phyloP scores from a whole-genome alignment of 2,888 invertebrate genomes.

The Crematogaster levior region DNA sequence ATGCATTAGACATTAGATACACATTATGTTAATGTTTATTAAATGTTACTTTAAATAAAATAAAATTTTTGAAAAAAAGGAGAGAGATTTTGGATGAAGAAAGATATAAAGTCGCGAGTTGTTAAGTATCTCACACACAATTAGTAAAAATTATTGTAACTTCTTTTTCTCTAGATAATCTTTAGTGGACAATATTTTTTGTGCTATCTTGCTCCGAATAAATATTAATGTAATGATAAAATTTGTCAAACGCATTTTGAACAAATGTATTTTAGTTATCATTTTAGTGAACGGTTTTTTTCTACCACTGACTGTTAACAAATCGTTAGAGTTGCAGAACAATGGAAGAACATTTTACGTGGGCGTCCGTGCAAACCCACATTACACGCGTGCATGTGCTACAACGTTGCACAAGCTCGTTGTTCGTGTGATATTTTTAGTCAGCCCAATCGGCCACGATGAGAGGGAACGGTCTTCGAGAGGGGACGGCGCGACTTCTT shows the following conservation, averaged over 20 bases:
- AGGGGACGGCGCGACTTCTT: neutral
- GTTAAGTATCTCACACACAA: neutral
- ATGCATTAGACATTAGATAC: too few relatives aligned
- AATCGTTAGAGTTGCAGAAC: slow-evolving; percentile 48
- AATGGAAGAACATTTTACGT: slow-evolving; percentile 60
- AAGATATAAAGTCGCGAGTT: neutral
- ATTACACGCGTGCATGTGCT: slow-evolving; percentile 26
- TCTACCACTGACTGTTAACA: neutral
- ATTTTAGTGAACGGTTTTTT: neutral
- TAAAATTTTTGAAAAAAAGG: neutral
- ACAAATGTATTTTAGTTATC: neutral
- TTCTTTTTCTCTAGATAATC: neutral
- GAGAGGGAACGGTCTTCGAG: slow-evolving; percentile 25
- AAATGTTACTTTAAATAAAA: neutral
- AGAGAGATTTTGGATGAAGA: neutral
- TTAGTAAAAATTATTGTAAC: neutral
- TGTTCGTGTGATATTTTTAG: slow-evolving; percentile 66
- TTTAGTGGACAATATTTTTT: neutral
- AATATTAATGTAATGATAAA: neutral
- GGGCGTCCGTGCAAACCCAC: slow-evolving; percentile 49
- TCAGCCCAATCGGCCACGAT: slow-evolving; percentile 58
- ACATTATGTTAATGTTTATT: too few relatives aligned
- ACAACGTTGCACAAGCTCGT: slow-evolving; percentile 11
- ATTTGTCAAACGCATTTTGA: too few relatives aligned
- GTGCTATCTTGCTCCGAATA: neutral